Evolutionary conservation across 2,888 invertebrate species (phyloP).

Genomic region (Cenopis cana): DNA sequence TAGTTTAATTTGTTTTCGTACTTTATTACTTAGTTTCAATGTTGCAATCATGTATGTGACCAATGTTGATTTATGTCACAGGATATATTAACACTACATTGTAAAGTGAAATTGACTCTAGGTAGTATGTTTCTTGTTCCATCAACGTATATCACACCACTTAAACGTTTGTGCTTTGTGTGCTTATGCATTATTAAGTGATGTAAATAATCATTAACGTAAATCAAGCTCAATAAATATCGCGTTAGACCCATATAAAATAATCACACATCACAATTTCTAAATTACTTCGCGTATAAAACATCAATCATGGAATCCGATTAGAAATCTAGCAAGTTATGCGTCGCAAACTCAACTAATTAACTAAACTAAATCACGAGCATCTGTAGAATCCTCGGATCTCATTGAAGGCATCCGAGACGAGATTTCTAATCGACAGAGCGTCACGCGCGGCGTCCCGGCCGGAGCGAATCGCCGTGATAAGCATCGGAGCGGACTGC

Average conservation of each 20-base stretch:
- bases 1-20: not conserved
- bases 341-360: constrained; percentile 28
- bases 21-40: not conserved
- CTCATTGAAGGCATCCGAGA: constrained; percentile 64
- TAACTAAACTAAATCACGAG: constrained; percentile 45
- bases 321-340: constrained; percentile 5
- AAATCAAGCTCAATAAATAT: not conserved
- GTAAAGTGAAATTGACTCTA: not conserved
- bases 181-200: too few relatives aligned
- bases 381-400: constrained; percentile 53
- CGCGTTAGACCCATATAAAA: not conserved
- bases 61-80: not conserved
- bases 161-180: too few relatives aligned
- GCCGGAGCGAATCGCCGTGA: constrained; percentile 70
- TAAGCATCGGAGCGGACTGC: constrained; percentile 66
- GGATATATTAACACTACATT: not conserved
- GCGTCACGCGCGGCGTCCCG: constrained; percentile 73
- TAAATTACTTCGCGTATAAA: not conserved
- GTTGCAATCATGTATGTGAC: not conserved
- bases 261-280: not conserved
- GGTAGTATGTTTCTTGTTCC: not conserved
- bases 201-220: not conserved
- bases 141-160: not conserved
- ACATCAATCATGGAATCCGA: not conserved
- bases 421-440: constrained; percentile 72